Evolutionary conservation across 1,140 invertebrate species (phyloP).

Genomic region (Drosophila auraria): DNA sequence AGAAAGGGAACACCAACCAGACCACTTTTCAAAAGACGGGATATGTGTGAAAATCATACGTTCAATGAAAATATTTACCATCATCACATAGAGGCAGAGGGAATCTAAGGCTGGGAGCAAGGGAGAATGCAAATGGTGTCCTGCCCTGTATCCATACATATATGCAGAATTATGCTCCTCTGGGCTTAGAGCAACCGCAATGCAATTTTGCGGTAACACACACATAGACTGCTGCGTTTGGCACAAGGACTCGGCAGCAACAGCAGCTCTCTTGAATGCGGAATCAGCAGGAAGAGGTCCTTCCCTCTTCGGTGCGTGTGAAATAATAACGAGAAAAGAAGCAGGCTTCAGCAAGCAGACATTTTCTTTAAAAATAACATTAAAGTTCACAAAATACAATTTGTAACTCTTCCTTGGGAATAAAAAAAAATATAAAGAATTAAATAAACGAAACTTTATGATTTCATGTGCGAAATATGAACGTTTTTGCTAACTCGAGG

Average conservation of each 20-base stretch:
- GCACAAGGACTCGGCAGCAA: neutral
- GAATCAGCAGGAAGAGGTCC: slow-evolving; percentile 4
- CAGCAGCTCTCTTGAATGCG: slow-evolving; percentile 12
- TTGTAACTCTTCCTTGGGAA: neutral
- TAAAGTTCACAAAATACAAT: neutral
- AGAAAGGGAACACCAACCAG: neutral
- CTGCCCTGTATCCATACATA: slow-evolving; percentile 6
- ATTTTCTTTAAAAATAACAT: neutral
- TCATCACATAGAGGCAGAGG: slow-evolving; percentile 1
- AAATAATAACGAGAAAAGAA: neutral
- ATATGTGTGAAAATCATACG: slow-evolving; percentile 20
- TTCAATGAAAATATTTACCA: slow-evolving; percentile 23
- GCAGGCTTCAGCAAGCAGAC: neutral
- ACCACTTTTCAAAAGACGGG: slow-evolving; percentile 14
- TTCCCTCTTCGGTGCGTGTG: slow-evolving; percentile 5
- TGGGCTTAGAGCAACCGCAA: slow-evolving; percentile 19
- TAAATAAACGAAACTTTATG: neutral
- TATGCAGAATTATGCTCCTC: slow-evolving; percentile 21
- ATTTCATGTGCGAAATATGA: too few relatives aligned
- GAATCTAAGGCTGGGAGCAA: neutral
- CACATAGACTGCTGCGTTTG: slow-evolving; percentile 7
- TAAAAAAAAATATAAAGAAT: too few relatives aligned
- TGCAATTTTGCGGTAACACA: slow-evolving; percentile 20
- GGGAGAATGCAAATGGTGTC: slow-evolving; percentile 17
- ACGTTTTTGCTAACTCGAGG: too few relatives aligned